A percentile compares a stretch with the other conserved stretches of the same genome.
Evolutionary conservation across 2,113 vertebrate species (phyloP).

Genomic region (Podarcis raffonei): DNA sequence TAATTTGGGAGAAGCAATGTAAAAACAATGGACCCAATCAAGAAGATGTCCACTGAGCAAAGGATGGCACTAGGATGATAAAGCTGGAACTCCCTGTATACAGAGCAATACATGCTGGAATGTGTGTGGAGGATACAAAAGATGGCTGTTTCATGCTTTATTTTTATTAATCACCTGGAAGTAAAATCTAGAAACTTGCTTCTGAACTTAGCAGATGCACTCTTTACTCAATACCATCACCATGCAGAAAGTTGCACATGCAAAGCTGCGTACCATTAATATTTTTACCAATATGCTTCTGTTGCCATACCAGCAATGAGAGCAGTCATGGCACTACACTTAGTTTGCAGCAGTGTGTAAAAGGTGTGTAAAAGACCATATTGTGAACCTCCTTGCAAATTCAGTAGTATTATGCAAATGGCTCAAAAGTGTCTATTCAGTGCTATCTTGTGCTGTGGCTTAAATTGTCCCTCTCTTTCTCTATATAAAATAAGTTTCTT

Average conservation of each 20-base stretch:
- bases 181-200: background rate
- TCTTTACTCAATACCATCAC: background rate
- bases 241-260: background rate
- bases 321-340: background rate
- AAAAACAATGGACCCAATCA: background rate
- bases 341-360: background rate
- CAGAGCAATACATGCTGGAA: too few relatives aligned
- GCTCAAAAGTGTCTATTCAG: background rate
- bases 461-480: background rate
- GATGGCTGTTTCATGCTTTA: background rate
- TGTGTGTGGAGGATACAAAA: background rate
- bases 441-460: background rate
- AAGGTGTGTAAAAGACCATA: too few relatives aligned
- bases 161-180: background rate
- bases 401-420: background rate
- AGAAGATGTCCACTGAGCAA: background rate
- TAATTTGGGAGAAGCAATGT: background rate
- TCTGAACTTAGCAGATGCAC: background rate
- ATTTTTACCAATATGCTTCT: background rate
- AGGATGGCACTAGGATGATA: background rate
- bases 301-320: background rate
- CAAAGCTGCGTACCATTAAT: background rate
- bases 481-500: background rate
- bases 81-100: background rate
- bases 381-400: too few relatives aligned